Base-by-base conservation (phyloP, 2,797 vertebrate species). In the Tadarida brasiliensis region DNA sequence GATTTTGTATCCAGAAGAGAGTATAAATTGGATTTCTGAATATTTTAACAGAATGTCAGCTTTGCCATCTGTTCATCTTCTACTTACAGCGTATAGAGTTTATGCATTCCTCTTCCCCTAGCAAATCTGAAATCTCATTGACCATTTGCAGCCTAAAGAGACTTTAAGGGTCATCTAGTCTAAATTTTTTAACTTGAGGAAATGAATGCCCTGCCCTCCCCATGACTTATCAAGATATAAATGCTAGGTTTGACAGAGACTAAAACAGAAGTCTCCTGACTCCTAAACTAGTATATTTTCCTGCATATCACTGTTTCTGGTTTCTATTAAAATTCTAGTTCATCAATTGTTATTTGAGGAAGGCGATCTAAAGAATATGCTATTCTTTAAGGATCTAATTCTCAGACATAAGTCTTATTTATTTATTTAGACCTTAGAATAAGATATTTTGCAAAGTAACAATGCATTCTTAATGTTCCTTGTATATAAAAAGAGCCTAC, bases 1-100 rank as follows among this genome's bases (percentile, higher is more conserved):
- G 5, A 51, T 39, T 22, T 65, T 86, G 5, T 49, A 44, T 35
- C 33, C 51, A 88, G n/a, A 59, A 51, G 77, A 81, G 11, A n/a
- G 3, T 54, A 44, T 30, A 76, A 82, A 16, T 56, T 84, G 24
- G 28, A 24, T 74, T 91, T 47, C 19, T 91, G 59, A 91, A 82
- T 68, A 92, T 82, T 91, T 56, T 68, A 76, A 61, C 26, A 76
- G 68, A 76, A 59, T 44, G 26, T 87, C n/a, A 74, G 70, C 68
- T 82, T 54, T 59, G 68, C 28, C 16, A 61, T 22, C 22, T 67
- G 59, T 68, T 17, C 30, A 76, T 76, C 4, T 82, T 68, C 87
- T 82, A 87, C 33, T 44, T 76, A 83, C n/a, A 82, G 22, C 14
- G 33, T 54, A 59, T 51, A 82, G 54, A 51, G 47, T 12, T 70